A percentile compares a stretch with the other conserved stretches of the same genome.
phyloP scores from a whole-genome alignment of 1,140 invertebrate species.

The Drosophila tristis region DNA sequence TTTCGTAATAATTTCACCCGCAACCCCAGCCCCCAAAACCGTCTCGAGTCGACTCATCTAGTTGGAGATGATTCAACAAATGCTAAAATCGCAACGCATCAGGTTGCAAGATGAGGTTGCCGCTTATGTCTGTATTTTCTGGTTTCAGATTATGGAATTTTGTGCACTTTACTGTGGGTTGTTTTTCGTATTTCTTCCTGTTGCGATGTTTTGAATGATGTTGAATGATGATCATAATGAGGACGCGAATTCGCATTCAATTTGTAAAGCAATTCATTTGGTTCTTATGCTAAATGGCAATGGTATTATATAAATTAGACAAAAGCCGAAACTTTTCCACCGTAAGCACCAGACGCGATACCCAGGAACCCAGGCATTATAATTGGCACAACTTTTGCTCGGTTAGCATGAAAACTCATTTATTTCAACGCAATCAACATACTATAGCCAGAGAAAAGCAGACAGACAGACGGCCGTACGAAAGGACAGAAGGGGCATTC shows the following conservation, averaged over 20 bases:
- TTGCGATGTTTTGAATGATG: conserved; percentile 37
- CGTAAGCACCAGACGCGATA: conserved; percentile 12
- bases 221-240: conserved; percentile 35
- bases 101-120: conserved; percentile 13
- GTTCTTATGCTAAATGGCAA: conserved; percentile 58
- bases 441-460: not conserved
- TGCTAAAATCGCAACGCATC: conserved; percentile 38
- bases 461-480: not conserved
- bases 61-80: conserved; percentile 24
- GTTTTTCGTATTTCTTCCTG: not conserved
- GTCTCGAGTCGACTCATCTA: too few species aligned
- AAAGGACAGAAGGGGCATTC: not conserved
- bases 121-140: conserved; percentile 2
- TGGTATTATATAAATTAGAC: conserved; percentile 50
- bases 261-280: conserved; percentile 52
- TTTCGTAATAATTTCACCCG: conserved; percentile 38
- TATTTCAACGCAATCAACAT: conserved; percentile 51
- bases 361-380: conserved; percentile 20
- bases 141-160: not conserved
- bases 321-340: conserved; percentile 37
- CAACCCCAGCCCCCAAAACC: not conserved
- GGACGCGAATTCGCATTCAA: conserved; percentile 38
- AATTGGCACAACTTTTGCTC: conserved; percentile 54
- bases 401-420: conserved; percentile 61
- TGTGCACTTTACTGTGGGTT: conserved; percentile 5